Conservation (phyloP, 2,113 vertebrate species). For the Picathartes gymnocephalus region DNA sequence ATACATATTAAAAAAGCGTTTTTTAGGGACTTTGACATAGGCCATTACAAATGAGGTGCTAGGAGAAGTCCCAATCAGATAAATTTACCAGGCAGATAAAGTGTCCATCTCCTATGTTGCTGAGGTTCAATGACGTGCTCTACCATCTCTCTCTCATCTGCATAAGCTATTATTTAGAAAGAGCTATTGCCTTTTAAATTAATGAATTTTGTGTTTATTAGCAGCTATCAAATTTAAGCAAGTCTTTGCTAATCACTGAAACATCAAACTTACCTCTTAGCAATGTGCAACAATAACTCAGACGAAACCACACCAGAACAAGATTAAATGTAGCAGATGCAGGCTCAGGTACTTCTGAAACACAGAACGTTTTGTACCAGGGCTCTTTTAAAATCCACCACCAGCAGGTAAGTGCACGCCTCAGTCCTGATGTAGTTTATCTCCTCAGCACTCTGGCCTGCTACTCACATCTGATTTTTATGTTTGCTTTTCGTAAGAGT, state of each 20-base stretch:
- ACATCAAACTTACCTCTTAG: not conserved
- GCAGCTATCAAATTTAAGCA: not conserved
- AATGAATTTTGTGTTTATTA: not conserved
- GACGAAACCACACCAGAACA: not conserved
- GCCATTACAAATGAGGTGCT: not conserved
- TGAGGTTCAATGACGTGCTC: fast-evolving
- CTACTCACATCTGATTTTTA: not conserved
- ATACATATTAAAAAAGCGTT: fast-evolving
- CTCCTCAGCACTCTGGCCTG: not conserved
- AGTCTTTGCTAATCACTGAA: not conserved
- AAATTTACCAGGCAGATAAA: not conserved
- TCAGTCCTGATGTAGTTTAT: not conserved
- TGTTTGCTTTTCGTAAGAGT: not conserved
- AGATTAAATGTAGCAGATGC: not conserved
- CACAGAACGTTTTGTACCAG: not conserved
- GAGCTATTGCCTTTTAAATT: not conserved
- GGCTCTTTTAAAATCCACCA: not conserved
- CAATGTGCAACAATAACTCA: not conserved
- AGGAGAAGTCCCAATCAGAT: not conserved
- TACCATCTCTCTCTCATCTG: not conserved
- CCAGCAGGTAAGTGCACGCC: not conserved
- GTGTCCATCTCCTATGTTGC: not conserved
- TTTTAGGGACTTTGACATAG: not conserved
- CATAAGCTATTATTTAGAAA: not conserved
- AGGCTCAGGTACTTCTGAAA: not conserved